These are phyloP conservation scores for Tuta absoluta DNA, from an alignment of 2,888 invertebrate genomes.

Conservation along the genomic window DNA sequence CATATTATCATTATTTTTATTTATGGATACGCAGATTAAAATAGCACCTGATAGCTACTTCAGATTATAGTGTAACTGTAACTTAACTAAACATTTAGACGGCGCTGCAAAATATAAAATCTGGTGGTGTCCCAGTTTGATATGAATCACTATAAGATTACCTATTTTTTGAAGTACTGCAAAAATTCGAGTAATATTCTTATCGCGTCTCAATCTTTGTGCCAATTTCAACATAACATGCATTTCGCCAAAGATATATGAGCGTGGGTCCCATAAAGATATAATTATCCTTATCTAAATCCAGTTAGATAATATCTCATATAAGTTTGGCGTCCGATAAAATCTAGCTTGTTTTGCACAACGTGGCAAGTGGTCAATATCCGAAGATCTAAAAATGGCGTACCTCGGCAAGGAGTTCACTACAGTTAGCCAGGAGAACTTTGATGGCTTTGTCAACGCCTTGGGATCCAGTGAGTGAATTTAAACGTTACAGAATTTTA, in stretches of 20 bases:
- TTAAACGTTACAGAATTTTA: not conserved
- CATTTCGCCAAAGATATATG: not conserved
- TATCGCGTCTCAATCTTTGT: not conserved
- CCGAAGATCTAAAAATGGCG: conserved; percentile 45
- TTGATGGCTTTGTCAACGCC: conserved; percentile 46
- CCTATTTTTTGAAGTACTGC: not conserved
- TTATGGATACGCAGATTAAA: too few species aligned
- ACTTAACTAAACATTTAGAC: too few species aligned
- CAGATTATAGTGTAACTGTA: too few species aligned
- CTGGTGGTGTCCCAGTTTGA: too few species aligned
- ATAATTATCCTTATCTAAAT: not conserved
- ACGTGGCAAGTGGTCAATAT: not conserved
- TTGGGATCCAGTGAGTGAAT: conserved; percentile 42
- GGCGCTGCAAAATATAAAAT: too few species aligned
- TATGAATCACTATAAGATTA: too few species aligned
- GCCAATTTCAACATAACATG: not conserved
- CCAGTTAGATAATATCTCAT: not conserved
- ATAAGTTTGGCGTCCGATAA: not conserved
- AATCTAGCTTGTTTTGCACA: not conserved
- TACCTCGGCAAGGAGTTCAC: conserved; percentile 51
- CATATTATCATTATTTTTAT: too few species aligned
- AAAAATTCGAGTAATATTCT: too few species aligned
- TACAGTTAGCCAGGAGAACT: conserved; percentile 49
- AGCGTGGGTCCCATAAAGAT: not conserved
- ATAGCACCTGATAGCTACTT: too few species aligned